Conservation (phyloP, 2,888 invertebrate species). For the Cybosia mesomella region DNA sequence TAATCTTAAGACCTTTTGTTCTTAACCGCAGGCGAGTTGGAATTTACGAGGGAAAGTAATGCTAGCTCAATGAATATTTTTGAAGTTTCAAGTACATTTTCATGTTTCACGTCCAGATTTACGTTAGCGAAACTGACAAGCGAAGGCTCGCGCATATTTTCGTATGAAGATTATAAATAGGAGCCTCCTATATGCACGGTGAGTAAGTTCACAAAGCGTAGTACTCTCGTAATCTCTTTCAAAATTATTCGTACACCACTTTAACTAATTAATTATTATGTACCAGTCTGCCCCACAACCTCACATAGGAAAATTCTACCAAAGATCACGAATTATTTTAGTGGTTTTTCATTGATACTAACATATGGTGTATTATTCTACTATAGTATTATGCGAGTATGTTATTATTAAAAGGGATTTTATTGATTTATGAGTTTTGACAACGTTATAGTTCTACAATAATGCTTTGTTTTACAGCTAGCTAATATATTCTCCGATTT, state of each 20-base stretch:
- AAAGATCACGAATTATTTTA: slow-evolving; percentile 6
- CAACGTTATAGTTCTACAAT: background rate
- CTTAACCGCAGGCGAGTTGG: slow-evolving; percentile 13
- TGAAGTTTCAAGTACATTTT: slow-evolving; percentile 49
- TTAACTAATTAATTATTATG: slow-evolving; percentile 57
- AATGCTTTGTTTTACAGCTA: background rate
- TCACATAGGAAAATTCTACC: slow-evolving; percentile 33
- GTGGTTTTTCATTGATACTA: background rate
- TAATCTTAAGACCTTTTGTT: slow-evolving; percentile 24
- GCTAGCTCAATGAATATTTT: slow-evolving; percentile 39
- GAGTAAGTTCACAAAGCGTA: slow-evolving; percentile 43
- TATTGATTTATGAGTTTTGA: background rate
- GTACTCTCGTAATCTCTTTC: slow-evolving; percentile 50
- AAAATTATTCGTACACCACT: slow-evolving; percentile 55
- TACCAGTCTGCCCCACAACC: slow-evolving; percentile 40
- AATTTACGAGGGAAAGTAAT: slow-evolving; percentile 32
- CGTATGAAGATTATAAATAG: slow-evolving; percentile 41
- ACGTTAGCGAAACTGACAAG: slow-evolving; percentile 34
- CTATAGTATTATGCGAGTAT: background rate
- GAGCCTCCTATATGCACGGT: slow-evolving; percentile 36
- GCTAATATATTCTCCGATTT: background rate
- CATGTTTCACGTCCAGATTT: slow-evolving; percentile 47
- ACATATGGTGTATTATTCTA: background rate
- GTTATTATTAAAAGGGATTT: background rate
- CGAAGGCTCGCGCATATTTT: slow-evolving; percentile 42